Base-by-base conservation (phyloP, 2,888 invertebrate genomes). In the Ochlodes sylvanus region DNA sequence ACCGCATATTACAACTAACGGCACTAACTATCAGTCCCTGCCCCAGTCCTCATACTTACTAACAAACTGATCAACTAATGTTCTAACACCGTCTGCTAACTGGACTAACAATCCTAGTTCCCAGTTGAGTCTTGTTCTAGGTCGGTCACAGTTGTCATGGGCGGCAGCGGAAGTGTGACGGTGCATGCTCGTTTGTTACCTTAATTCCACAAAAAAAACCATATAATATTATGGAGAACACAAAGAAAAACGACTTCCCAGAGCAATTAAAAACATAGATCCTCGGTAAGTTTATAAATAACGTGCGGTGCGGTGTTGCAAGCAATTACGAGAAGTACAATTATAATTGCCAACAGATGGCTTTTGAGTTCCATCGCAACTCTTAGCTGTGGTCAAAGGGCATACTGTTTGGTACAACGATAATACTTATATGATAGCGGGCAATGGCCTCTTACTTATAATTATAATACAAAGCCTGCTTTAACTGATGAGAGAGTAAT, bases 291-390 rank as follows among this genome's bases (percentile, higher is more conserved):
- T 38, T 9, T 38, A 12, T 38, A 15, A 56, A 38, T 17, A n/a
- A 21, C 34, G 55, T 41, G 38, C 42, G 69, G 61, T 71, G 71
- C 69, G 63, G 66, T 70, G 71, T 69, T 64, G 71, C 72, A 62
- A 70, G 73, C 72, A 71, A 75, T 73, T 77, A 74, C 73, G 55
- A 70, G 74, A 70, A 75, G 73, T 77, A 74, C 70, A 63, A 68
- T 70, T 71, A 72, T 76, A 76, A 76, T 74, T 72, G 71, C 71
- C 61, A 73, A 68, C 76, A 76, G 73, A 76, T 76, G 76, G 71
- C 66, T 71, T 71, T 66, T 52, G 69, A 74, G 72, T 72, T 71
- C 70, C 62, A 66, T 54, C 60, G 63, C 55, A 68, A 69, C 61
- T 72, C 56, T 68, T 71, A 70, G 62, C 52, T 52, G 38, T 61